Percentiles rank a stretch among this genome's conserved stretches.
Evolutionary conservation across 2,113 vertebrate species (phyloP).

Genomic region (Pseudorasbora parva): DNA sequence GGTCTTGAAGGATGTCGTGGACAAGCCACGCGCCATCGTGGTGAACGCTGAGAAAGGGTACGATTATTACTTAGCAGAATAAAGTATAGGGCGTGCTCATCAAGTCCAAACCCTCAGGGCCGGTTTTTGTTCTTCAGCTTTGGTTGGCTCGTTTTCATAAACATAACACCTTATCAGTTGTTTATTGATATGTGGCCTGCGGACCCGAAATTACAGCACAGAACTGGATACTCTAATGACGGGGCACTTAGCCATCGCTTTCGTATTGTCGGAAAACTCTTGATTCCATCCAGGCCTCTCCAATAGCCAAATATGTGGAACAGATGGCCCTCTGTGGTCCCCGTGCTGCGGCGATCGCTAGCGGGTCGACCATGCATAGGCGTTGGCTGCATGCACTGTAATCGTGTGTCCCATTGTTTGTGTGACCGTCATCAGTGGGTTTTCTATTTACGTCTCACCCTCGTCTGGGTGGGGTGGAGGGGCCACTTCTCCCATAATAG

Average conservation of each 20-base stretch:
- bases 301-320: slow-evolving; percentile 44
- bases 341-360: slow-evolving; percentile 16
- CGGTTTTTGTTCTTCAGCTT: slow-evolving; percentile 1
- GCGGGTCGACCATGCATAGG: slow-evolving; percentile 39
- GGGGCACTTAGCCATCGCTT: slow-evolving; percentile 29
- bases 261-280: slow-evolving; percentile 17
- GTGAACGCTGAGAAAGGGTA: slow-evolving; percentile 92
- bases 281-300: slow-evolving; percentile 32
- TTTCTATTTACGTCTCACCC: slow-evolving; percentile 48
- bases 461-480: slow-evolving; percentile 22
- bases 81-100: neutral
- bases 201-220: neutral
- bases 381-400: slow-evolving; percentile 54
- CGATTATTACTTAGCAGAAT: slow-evolving; percentile 48
- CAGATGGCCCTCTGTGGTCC: slow-evolving; percentile 52
- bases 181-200: neutral
- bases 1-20: slow-evolving; percentile 85
- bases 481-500: slow-evolving; percentile 19
- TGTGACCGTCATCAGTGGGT: slow-evolving; percentile 31
- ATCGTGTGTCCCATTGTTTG: slow-evolving; percentile 56
- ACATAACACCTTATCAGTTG: neutral
- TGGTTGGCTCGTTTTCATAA: neutral
- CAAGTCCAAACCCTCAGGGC: neutral
- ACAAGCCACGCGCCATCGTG: slow-evolving; percentile 86
- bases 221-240: slow-evolving; percentile 32